These are phyloP conservation scores for Neocloeon triangulifer DNA, from an alignment of 1,140 invertebrate species.

Conservation along the genomic window DNA sequence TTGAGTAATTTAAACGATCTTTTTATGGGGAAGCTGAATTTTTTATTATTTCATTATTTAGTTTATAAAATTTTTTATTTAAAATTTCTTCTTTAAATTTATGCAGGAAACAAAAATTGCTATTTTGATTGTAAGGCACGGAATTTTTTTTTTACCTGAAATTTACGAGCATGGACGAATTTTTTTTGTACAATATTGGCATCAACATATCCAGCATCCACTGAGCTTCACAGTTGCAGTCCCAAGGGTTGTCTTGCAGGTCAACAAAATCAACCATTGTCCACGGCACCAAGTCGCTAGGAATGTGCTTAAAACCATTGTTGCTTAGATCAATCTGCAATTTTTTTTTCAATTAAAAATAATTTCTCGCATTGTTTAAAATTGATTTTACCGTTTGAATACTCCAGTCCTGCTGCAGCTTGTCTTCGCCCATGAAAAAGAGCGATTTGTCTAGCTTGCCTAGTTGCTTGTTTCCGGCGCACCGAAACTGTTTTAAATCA, in stretches of 20 bases:
- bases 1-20: too few species aligned
- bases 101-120: too few species aligned
- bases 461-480: constrained; percentile 31
- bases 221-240: constrained; percentile 48
- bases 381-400: constrained; percentile 13
- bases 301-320: constrained; percentile 34
- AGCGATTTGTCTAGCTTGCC: constrained; percentile 25
- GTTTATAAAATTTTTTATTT: too few species aligned
- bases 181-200: constrained; percentile 18
- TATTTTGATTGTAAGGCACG: too few species aligned
- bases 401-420: constrained; percentile 32
- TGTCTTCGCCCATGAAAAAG: constrained; percentile 18
- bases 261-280: constrained; percentile 34
- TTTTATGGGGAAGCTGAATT: too few species aligned
- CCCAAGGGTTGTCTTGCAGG: constrained; percentile 43
- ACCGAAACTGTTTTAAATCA: constrained; percentile 20
- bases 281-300: constrained; percentile 32
- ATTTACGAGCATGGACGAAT: constrained; percentile 17
- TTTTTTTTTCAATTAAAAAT: constrained; percentile 19
- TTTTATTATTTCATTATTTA: too few species aligned
- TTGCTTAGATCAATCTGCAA: constrained; percentile 34
- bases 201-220: constrained; percentile 39
- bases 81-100: too few species aligned
- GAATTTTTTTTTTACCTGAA: constrained; percentile 22
- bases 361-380: constrained; percentile 17